These are phyloP conservation scores for Smutsia temminckii DNA, from an alignment of 2,797 vertebrate genomes.

Conservation along the genomic window DNA sequence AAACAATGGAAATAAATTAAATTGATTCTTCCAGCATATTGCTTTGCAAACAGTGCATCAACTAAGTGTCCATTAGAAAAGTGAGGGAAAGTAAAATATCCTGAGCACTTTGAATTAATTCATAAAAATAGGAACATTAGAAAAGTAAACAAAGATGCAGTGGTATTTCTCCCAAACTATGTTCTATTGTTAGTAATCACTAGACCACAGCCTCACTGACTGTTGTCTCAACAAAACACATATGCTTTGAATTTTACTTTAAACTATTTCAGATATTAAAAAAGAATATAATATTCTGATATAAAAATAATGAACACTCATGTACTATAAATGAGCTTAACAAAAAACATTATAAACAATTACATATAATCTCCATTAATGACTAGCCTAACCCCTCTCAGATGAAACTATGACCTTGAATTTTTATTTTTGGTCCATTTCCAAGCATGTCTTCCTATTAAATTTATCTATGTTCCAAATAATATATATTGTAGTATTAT, in stretches of 20 bases:
- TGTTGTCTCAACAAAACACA: not conserved
- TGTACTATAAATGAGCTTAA: not conserved
- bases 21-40: constrained; percentile 63
- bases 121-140: not conserved
- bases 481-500: not conserved
- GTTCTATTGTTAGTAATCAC: not conserved
- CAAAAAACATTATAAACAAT: not conserved
- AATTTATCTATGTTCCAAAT: not conserved
- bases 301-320: not conserved
- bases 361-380: not conserved
- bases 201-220: not conserved
- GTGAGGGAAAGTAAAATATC: constrained; percentile 48
- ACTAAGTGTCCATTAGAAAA: constrained; percentile 31
- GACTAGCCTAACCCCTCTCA: not conserved
- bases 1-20: constrained; percentile 78
- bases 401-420: not conserved
- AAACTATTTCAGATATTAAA: not conserved
- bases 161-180: not conserved
- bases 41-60: constrained; percentile 45
- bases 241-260: not conserved
- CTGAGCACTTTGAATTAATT: not conserved
- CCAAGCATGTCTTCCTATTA: not conserved
- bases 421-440: not conserved
- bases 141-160: not conserved
- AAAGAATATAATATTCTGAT: not conserved